Evolutionary conservation across 2,888 invertebrate genomes (phyloP).

Genomic region (Meandrusa payeni): DNA sequence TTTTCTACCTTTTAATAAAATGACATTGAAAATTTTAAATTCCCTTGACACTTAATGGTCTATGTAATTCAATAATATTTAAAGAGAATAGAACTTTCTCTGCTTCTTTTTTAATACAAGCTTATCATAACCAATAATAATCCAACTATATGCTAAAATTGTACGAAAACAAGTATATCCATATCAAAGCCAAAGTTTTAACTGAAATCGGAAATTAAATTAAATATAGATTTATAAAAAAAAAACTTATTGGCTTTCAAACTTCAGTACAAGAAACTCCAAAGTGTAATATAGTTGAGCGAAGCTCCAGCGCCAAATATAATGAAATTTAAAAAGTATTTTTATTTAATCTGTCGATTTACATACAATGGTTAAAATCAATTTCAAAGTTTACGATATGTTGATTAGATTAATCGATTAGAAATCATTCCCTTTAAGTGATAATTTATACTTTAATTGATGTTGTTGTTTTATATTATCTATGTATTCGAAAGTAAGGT

Average conservation of each 20-base stretch:
- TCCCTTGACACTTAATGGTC: neutral
- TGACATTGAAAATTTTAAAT: neutral
- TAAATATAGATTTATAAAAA: too few relatives aligned
- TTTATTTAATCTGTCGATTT: neutral
- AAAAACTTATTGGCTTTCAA: neutral
- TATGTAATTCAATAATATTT: neutral
- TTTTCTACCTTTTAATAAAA: slow-evolving; percentile 2
- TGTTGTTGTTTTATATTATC: slow-evolving; percentile 23
- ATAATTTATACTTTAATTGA: slow-evolving; percentile 9
- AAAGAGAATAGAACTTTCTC: too few relatives aligned
- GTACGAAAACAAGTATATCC: too few relatives aligned
- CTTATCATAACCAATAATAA: too few relatives aligned
- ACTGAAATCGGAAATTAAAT: too few relatives aligned
- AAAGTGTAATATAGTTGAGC: slow-evolving; percentile 9
- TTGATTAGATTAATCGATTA: slow-evolving; percentile 11
- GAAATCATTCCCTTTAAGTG: slow-evolving; percentile 22
- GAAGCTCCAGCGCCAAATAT: slow-evolving; percentile 13
- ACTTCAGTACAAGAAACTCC: slow-evolving; percentile 3
- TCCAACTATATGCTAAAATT: too few relatives aligned
- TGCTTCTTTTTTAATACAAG: too few relatives aligned
- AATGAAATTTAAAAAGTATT: neutral
- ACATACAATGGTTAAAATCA: neutral
- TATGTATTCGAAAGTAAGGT: slow-evolving; percentile 58
- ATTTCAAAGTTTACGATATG: slow-evolving; percentile 18
- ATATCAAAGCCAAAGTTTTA: too few relatives aligned